Evolutionary conservation across 2,797 vertebrate species (phyloP), one percentile per base, ranked within the genome.

Genomic region (Nyctibius grandis): DNA sequence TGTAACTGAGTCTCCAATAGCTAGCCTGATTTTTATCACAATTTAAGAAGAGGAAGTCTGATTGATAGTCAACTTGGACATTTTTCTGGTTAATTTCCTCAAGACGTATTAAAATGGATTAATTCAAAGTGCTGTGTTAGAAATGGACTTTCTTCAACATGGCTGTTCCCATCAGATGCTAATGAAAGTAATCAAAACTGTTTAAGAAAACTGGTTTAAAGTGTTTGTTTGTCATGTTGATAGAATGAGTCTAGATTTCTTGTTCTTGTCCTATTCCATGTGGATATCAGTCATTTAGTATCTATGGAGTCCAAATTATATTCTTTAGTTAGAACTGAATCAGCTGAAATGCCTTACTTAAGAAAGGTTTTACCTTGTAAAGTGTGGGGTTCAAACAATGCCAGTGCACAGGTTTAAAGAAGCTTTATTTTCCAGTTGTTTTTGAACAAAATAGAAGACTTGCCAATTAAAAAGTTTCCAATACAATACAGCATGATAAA

Each of bases 191-290:
- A 87, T 59, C 65, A 81, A 83, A 93, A 47, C 28, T 33, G 22
- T 69, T 87, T 76, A 81, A 88, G 79, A 81, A 85, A 85, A 74
- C 31, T 47, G 18, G 3, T 88, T 93, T 85, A 74, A 94, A 78
- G 57, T 61, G 33, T 45, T 88, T 91, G 44, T 85, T 94, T 91
- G 54, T 67, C 60, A 38, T 36, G 36, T 88, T 88, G 65, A 84
- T 72, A 57, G 38, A 75, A 89, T 40, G 38, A 81, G 45, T 28
- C 77, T 75, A 17, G 19, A 81, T 93, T 44, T 68, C 85, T 81
- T 81, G 18, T 60, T 85, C 50, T 64, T 64, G 28, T 69, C 26
- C 25, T 54, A 3, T 77, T 90, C 47, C 34, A 44, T n/a, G 23
- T 67, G 45, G 34, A 18, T 80, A 74, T 91, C 48, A 60, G 9